A percentile compares a stretch with the other conserved stretches of the same genome.
Evolutionary conservation across 2,797 vertebrate species (phyloP).

Genomic region (Falco novaeseelandiae): DNA sequence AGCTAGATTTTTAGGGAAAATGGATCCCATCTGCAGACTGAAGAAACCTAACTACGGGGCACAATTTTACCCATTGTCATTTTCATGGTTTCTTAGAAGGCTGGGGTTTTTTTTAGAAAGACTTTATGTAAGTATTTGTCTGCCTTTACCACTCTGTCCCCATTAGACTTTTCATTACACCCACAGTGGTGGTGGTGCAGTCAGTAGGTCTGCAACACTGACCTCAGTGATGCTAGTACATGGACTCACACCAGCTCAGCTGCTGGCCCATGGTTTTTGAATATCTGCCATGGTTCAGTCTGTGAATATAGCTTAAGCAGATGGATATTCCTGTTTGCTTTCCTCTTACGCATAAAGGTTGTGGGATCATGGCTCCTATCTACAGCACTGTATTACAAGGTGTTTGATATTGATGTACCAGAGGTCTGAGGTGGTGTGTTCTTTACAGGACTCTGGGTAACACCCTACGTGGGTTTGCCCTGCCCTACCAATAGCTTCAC

Average conservation of each 20-base stretch:
- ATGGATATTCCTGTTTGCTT: background rate
- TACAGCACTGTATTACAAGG: background rate
- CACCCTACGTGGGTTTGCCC: background rate
- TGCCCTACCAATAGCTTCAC: background rate
- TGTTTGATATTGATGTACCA: background rate
- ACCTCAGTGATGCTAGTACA: background rate
- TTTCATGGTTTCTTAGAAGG: background rate
- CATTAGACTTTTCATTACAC: background rate
- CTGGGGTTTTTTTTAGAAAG: background rate
- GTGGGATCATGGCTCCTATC: background rate
- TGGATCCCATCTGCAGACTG: background rate
- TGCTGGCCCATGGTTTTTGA: background rate
- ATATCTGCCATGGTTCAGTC: background rate
- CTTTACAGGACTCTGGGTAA: background rate
- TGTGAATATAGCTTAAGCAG: background rate
- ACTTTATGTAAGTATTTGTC: background rate
- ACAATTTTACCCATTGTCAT: background rate
- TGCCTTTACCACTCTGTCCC: background rate
- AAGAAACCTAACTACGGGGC: background rate
- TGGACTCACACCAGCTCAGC: background rate
- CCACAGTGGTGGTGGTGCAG: background rate
- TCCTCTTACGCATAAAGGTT: background rate
- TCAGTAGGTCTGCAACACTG: background rate
- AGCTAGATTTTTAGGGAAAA: background rate
- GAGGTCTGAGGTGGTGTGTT: background rate